Conservation (phyloP, 1,140 invertebrate species). For the Mesaphorura yosii region DNA sequence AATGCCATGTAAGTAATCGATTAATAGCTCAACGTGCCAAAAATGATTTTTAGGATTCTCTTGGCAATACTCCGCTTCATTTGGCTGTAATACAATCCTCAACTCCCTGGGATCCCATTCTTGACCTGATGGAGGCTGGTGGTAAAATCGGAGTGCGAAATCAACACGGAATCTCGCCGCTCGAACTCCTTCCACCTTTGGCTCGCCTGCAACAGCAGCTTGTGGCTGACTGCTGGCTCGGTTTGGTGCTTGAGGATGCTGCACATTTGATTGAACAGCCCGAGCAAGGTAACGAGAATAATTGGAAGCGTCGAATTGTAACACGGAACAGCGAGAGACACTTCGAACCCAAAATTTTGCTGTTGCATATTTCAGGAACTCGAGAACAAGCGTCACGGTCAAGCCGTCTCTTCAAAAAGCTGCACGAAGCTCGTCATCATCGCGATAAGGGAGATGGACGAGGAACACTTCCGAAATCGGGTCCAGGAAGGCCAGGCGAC, state of each 20-base stretch:
- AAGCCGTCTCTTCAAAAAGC: slow-evolving; percentile 31
- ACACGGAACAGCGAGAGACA: slow-evolving; percentile 24
- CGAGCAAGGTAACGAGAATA: background rate
- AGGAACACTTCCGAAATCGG: slow-evolving; percentile 15
- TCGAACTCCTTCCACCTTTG: slow-evolving; percentile 40
- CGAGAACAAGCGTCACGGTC: slow-evolving; percentile 25
- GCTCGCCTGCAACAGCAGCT: slow-evolving; percentile 40
- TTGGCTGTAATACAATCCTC: slow-evolving; percentile 42
- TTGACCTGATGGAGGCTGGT: slow-evolving; percentile 43
- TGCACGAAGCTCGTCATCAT: slow-evolving; percentile 27
- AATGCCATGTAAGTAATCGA: no score
- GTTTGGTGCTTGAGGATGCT: slow-evolving; percentile 33
- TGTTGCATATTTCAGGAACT: slow-evolving; percentile 13
- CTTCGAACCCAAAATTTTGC: background rate
- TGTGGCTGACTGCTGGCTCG: slow-evolving; percentile 38
- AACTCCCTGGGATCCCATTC: slow-evolving; percentile 43
- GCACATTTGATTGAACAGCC: slow-evolving; percentile 24
- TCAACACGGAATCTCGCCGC: slow-evolving; percentile 38
- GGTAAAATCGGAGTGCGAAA: slow-evolving; percentile 41
- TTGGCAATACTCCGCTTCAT: slow-evolving; percentile 47
- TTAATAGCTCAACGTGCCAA: slow-evolving; percentile 26
- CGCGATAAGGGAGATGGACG: slow-evolving; percentile 19
- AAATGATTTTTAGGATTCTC: slow-evolving; percentile 39
- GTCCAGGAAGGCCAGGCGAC: slow-evolving; percentile 11
- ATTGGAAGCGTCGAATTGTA: no score